These are phyloP conservation scores for Heliopora coerulea DNA, from an alignment of 92 coral and sea anemone genomes.

Conservation along the genomic window DNA sequence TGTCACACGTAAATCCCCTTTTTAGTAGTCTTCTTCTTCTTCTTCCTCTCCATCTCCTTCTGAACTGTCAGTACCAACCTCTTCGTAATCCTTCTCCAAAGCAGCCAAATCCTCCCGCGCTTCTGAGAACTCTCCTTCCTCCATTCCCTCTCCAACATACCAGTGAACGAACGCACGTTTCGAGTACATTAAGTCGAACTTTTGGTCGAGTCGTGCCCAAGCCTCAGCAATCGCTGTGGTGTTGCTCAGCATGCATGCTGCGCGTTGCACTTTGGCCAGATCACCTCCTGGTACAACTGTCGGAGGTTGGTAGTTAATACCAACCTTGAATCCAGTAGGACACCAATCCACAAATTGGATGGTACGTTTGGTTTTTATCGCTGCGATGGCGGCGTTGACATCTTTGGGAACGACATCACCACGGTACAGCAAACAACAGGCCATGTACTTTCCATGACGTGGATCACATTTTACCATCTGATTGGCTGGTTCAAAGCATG, in stretches of 20 bases:
- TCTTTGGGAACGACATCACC: constrained; percentile 64
- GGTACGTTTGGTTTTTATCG: constrained; percentile 94
- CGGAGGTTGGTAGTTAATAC: constrained; percentile 86
- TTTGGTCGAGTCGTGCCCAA: constrained; percentile 94
- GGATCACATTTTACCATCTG: constrained; percentile 88
- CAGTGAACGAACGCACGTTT: constrained; percentile 98
- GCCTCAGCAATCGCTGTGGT: constrained; percentile 94
- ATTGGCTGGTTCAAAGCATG: constrained; percentile 81
- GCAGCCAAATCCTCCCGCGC: constrained; percentile 97
- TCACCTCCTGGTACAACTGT: constrained; percentile 90
- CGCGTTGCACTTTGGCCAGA: constrained; percentile 91
- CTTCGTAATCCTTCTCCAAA: constrained; percentile 94
- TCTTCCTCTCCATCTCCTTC: constrained; percentile 70
- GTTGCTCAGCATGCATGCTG: constrained; percentile 90
- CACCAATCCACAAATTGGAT: constrained; percentile 95
- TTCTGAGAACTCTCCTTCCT: constrained; percentile 97
- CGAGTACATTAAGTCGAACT: constrained; percentile 93
- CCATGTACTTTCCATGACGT: constrained; percentile 89
- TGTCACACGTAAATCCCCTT: too few species aligned
- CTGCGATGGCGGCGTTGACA: constrained; percentile 59
- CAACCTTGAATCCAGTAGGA: constrained; percentile 87
- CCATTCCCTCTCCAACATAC: constrained; percentile 98
- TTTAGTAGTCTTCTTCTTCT: too few species aligned
- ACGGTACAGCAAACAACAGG: constrained; percentile 70
- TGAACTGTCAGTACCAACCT: constrained; percentile 74